Percentiles rank a stretch among this genome's conserved stretches.
These are phyloP conservation scores for Buathra laborator DNA, from an alignment of 2,888 invertebrate species.

Conservation along the genomic window DNA sequence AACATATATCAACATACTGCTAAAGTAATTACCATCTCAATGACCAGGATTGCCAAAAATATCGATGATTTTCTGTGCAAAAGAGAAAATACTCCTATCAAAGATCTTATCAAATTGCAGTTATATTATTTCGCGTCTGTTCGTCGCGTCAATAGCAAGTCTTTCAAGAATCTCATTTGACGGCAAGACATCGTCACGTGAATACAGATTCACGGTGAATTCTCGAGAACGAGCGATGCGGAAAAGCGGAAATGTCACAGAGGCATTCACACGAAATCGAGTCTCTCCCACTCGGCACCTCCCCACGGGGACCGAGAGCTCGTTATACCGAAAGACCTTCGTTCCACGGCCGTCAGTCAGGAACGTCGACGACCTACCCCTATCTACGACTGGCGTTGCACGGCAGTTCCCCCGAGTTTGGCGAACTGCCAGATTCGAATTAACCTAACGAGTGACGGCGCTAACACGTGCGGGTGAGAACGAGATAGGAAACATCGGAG, in stretches of 20 bases:
- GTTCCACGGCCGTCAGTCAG: slow-evolving; percentile 61
- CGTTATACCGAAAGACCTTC: slow-evolving; percentile 70
- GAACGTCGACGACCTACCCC: slow-evolving; percentile 68
- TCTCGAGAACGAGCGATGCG: slow-evolving; percentile 11
- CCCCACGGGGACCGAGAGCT: slow-evolving; percentile 34
- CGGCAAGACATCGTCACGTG: background rate
- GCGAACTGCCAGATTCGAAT: slow-evolving; percentile 76
- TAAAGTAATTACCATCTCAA: background rate
- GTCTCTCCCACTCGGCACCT: slow-evolving; percentile 56
- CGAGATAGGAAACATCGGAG: slow-evolving; percentile 27
- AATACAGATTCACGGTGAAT: slow-evolving; percentile 15
- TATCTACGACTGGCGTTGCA: slow-evolving; percentile 33
- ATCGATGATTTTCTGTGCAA: background rate
- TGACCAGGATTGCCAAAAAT: background rate
- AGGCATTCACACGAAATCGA: slow-evolving; percentile 57
- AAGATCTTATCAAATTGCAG: too few species aligned
- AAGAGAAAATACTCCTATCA: too few species aligned
- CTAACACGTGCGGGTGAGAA: slow-evolving; percentile 17
- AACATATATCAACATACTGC: background rate
- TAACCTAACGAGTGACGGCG: slow-evolving; percentile 76
- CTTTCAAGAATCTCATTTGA: slow-evolving; percentile 8
- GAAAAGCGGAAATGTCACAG: slow-evolving; percentile 45
- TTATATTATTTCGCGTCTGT: background rate
- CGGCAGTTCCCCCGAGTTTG: slow-evolving; percentile 64
- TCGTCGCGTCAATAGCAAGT: slow-evolving; percentile 14